Conservation (phyloP, 2,113 vertebrate species). For the Microtus oregoni region DNA sequence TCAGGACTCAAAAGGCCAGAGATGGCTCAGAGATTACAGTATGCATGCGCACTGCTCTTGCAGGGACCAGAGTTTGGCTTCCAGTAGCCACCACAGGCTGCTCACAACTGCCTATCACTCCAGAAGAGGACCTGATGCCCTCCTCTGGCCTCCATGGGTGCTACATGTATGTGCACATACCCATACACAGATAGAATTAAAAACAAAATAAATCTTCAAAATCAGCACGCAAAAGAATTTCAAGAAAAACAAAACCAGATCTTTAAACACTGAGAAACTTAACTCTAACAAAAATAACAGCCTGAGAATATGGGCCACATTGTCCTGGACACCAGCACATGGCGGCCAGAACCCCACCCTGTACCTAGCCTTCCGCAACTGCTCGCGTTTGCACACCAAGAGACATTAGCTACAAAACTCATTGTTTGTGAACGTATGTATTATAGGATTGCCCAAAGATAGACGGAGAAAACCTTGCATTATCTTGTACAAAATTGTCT, state of each 20-base stretch:
- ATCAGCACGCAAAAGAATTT: constrained; percentile 41
- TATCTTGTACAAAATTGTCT: constrained; percentile 68
- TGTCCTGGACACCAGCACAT: constrained; percentile 25
- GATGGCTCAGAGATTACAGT: too few relatives aligned
- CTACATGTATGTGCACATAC: background rate
- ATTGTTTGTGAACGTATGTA: constrained; percentile 18
- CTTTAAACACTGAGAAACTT: constrained; percentile 54
- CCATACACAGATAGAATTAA: background rate
- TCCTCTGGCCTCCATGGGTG: background rate
- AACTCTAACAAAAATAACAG: constrained; percentile 59
- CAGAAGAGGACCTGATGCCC: background rate
- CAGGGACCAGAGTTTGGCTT: too few relatives aligned
- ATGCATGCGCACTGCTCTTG: background rate
- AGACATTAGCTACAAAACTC: background rate
- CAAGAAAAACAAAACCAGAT: constrained; percentile 37
- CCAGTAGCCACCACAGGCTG: background rate
- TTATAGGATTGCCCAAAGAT: constrained; percentile 31
- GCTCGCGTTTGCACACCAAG: constrained; percentile 36
- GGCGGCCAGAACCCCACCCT: background rate
- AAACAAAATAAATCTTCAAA: background rate
- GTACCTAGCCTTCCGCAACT: constrained; percentile 9
- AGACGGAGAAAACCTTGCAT: constrained; percentile 46
- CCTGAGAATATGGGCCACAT: constrained; percentile 16
- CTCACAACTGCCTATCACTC: background rate
- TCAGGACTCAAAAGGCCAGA: background rate